Conservation (phyloP, 2,797 vertebrate species). For the Toxotes lorentzi region DNA sequence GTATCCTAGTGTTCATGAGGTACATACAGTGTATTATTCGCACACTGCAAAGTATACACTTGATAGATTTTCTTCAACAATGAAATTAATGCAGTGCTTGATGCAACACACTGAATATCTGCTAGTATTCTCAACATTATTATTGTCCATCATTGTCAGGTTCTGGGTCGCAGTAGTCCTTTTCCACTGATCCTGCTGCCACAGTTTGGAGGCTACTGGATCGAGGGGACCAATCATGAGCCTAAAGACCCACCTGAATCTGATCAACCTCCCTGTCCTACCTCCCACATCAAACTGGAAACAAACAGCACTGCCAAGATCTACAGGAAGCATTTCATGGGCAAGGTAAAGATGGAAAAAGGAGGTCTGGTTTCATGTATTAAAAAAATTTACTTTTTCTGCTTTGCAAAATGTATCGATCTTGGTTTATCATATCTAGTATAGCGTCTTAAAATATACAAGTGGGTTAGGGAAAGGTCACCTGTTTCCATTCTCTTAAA, state of each 20-base stretch:
- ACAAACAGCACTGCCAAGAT: conserved; percentile 93
- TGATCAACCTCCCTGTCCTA: conserved; percentile 80
- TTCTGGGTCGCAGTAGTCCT: conserved; percentile 91
- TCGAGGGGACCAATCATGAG: conserved; percentile 96
- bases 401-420: not conserved
- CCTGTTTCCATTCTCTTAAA: not conserved
- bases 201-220: conserved; percentile 99
- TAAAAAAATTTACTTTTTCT: not conserved
- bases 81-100: not conserved
- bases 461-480: not conserved
- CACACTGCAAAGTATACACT: not conserved
- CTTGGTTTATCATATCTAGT: not conserved
- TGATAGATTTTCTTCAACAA: not conserved
- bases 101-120: not conserved
- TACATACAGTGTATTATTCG: conserved; percentile 59
- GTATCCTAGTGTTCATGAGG: conserved; percentile 98
- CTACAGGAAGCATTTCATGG: conserved; percentile 95
- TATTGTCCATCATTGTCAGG: conserved; percentile 76
- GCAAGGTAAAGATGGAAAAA: conserved; percentile 87
- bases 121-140: not conserved
- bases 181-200: conserved; percentile 96
- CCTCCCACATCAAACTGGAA: conserved; percentile 90
- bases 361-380: not conserved
- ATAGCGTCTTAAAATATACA: not conserved
- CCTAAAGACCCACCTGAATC: conserved; percentile 83